These are phyloP conservation scores for Parazoanthus swiftii DNA, from an alignment of 92 coral and sea anemone genomes.

Conservation along the genomic window DNA sequence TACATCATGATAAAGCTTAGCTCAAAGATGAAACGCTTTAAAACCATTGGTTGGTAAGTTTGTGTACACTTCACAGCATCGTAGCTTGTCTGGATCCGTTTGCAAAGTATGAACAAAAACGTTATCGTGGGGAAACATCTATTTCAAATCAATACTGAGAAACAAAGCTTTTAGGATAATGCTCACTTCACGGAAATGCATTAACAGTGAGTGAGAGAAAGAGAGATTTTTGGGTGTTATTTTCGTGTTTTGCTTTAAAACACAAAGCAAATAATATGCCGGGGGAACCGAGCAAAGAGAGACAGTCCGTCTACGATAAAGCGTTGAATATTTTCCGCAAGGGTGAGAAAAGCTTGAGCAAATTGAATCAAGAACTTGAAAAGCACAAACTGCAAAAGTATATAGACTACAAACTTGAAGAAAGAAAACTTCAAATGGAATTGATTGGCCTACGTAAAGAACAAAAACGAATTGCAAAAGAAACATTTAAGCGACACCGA, in stretches of 20 bases:
- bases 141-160: no score
- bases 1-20: no score
- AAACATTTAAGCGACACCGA: constrained; percentile 59
- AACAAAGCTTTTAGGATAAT: no score
- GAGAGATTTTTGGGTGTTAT: neutral
- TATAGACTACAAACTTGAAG: constrained; percentile 75
- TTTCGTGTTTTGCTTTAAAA: neutral
- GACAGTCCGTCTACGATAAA: constrained; percentile 86
- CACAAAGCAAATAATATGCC: constrained; percentile 48
- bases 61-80: no score
- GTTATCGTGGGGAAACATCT: no score
- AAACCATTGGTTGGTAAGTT: no score
- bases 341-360: constrained; percentile 58
- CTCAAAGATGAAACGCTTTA: no score
- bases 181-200: no score
- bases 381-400: constrained; percentile 59
- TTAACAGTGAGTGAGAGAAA: no score
- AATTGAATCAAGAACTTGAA: constrained; percentile 62
- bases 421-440: constrained; percentile 67
- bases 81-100: no score
- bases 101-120: no score
- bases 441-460: constrained; percentile 64
- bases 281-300: constrained; percentile 47
- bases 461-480: constrained; percentile 65
- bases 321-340: constrained; percentile 73